phyloP scores from a whole-genome alignment of 2,113 vertebrate species.

The Sprattus sprattus region DNA sequence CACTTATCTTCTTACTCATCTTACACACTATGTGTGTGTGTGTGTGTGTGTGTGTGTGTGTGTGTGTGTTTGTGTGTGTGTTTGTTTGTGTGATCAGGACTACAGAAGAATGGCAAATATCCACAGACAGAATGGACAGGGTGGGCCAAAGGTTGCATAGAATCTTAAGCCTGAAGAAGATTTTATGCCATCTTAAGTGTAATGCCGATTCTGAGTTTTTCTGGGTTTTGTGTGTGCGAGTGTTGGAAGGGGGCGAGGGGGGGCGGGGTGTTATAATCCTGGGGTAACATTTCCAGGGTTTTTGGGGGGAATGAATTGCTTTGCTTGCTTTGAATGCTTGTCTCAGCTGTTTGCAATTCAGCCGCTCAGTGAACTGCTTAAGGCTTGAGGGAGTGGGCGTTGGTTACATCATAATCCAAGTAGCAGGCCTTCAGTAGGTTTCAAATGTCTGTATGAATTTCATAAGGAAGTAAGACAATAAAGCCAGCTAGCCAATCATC shows the following conservation, averaged over 20 bases:
- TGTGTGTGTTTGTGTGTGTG: not conserved
- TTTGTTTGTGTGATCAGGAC: not conserved
- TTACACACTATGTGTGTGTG: too few relatives aligned
- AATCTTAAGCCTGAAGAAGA: not conserved
- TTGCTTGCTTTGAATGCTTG: not conserved
- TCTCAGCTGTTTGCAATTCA: slow-evolving; percentile 30
- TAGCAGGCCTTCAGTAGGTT: slow-evolving; percentile 26
- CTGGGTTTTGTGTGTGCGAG: not conserved
- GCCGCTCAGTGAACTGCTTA: slow-evolving; percentile 30
- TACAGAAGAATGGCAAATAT: not conserved
- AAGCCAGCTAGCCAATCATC: not conserved
- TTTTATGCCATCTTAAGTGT: slow-evolving; percentile 15
- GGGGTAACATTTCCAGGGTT: not conserved
- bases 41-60: too few relatives aligned
- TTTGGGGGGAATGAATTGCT: not conserved
- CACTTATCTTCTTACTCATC: not conserved
- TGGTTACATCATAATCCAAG: slow-evolving; percentile 40
- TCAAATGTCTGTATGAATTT: slow-evolving; percentile 35
- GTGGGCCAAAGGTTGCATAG: not conserved
- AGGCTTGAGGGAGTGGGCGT: slow-evolving; percentile 18
- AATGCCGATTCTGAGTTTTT: not conserved
- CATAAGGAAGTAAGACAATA: slow-evolving; percentile 23
- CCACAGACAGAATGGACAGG: not conserved
- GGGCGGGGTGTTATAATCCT: not conserved
- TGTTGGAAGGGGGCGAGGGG: not conserved